Base-by-base conservation (phyloP, 1,140 invertebrate species). In the Brachystomella parvula region DNA sequence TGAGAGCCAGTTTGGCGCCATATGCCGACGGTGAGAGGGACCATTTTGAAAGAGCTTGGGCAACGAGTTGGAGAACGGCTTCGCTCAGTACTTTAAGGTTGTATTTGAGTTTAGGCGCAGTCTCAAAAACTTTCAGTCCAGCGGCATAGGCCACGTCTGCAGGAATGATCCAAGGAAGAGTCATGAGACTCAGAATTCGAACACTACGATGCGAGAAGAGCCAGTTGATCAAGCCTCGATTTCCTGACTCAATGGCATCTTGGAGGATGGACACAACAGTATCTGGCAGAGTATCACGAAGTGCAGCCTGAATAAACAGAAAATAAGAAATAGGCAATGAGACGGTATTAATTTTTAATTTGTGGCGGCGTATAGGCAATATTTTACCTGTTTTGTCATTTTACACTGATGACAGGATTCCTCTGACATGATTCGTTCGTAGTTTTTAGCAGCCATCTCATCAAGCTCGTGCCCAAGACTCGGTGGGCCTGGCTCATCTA, bases 201-300 rank as follows among this genome's bases (percentile, higher is more conserved):
- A 94, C 84, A 32, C 88, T 87, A 68, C 83, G 82, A 73, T 90
- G 87, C 73, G 88, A 87, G 76, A 92, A 91, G 28, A 96, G 77
- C 89, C 91, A 94, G 78, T 92, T 94, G 32, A 92, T 81, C 31
- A 96, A 76, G 19, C 91, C 91, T 76, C 88, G 90, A 76, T 96
- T 95, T 0, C 91, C 90, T 1, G 89, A 85, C 73, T 93, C 89
- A 69, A 93, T 93, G 0, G 92, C 92, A 75, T 92, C 89, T 83
- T 95, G 90, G 76, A 96, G 90, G 74, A 92, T 86, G 70, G 84
- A 86, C 77, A 90, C 82, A 29, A 93, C 87, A 1, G 88, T 89
- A 74, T 92, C 89, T 0, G 90, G 90, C 68, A 94, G 83, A 77
- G 89, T 87, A 65, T 89, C 89, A n/a, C 89, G 84, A 64, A 90